phyloP scores from a whole-genome alignment of 1,140 invertebrate species.

The Musca domestica region DNA sequence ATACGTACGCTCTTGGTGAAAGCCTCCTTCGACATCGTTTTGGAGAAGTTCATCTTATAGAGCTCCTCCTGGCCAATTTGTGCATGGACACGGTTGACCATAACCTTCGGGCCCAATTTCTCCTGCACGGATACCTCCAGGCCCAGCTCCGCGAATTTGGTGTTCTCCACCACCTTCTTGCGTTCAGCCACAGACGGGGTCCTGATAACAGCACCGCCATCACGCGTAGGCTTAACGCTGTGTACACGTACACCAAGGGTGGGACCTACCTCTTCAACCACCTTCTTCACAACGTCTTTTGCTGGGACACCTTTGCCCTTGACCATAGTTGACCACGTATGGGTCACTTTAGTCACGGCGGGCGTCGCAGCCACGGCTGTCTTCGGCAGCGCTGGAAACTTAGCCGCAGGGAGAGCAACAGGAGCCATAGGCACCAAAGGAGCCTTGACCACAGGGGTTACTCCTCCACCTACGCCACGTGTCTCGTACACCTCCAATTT shows the following conservation, averaged over 20 bases:
- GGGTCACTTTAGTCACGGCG: too few species aligned
- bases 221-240: slow-evolving; percentile 10
- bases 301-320: slow-evolving; percentile 1
- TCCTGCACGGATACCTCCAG: background rate
- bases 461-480: too few species aligned
- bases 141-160: background rate
- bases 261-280: slow-evolving; percentile 19
- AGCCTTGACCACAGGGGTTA: too few species aligned
- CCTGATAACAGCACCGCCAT: slow-evolving; percentile 22
- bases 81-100: background rate
- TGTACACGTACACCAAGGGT: slow-evolving; percentile 19
- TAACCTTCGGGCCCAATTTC: too few species aligned
- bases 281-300: slow-evolving; percentile 12
- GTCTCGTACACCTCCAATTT: too few species aligned
- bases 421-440: too few species aligned
- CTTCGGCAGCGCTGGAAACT: too few species aligned
- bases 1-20: background rate
- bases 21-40: background rate
- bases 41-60: background rate
- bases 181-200: slow-evolving; percentile 12
- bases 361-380: too few species aligned
- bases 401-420: too few species aligned
- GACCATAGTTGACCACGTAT: background rate
- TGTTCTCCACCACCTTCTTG: background rate
- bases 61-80: background rate